Evolutionary conservation across 1,140 invertebrate genomes (phyloP).

Genomic region (Eumeta japonica): DNA sequence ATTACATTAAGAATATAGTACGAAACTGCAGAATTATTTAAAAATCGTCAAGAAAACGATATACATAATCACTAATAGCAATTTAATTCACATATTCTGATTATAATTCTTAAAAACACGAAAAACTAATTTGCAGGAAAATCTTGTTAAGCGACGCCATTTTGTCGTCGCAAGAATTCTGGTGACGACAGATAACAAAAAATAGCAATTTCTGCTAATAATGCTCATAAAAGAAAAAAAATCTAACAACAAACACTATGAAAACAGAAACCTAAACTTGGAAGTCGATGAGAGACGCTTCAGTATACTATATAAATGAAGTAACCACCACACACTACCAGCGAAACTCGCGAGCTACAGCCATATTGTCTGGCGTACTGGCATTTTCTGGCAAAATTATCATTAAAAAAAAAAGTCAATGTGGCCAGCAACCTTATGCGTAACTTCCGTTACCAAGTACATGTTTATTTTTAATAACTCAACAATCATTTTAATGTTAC

Average conservation of each 20-base stretch:
- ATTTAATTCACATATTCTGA: conserved; percentile 34
- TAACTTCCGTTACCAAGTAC: too few species aligned
- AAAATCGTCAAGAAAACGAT: too few species aligned
- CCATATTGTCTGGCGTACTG: conserved; percentile 54
- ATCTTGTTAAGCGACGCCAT: conserved; percentile 58
- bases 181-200: conserved; percentile 54
- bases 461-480: too few species aligned
- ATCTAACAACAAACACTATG: conserved; percentile 39
- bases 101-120: conserved; percentile 32
- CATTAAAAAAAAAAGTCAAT: too few species aligned
- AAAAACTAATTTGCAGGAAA: conserved; percentile 52
- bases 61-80: too few species aligned
- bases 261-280: conserved; percentile 52
- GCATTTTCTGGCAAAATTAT: too few species aligned
- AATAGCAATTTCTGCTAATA: conserved; percentile 37
- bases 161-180: conserved; percentile 56
- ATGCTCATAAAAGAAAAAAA: conserved; percentile 35
- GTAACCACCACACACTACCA: conserved; percentile 49
- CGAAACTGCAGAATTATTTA: too few species aligned
- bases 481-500: too few species aligned
- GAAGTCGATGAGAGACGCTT: conserved; percentile 41
- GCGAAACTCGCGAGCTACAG: conserved; percentile 51
- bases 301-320: conserved; percentile 40
- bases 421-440: too few species aligned
- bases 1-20: conserved; percentile 37